Evolutionary conservation across 2,797 vertebrate species (phyloP).

Genomic region (Falco berigora): DNA sequence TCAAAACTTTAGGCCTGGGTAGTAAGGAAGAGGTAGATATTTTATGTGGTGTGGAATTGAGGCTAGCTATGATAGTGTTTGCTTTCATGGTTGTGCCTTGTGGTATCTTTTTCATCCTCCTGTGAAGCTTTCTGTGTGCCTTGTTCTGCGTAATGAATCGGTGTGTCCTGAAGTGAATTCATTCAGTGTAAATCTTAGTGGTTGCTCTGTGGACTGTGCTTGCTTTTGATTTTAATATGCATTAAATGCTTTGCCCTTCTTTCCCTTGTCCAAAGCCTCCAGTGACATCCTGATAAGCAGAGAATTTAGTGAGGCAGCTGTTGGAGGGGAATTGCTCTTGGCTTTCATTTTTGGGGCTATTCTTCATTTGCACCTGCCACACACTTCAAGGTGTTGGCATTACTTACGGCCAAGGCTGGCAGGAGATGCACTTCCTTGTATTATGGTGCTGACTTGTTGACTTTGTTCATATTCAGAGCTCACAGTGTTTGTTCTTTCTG

Average conservation of each 20-base stretch:
- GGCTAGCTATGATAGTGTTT: background rate
- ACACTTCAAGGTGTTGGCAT: rapidly evolving
- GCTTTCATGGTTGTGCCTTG: background rate
- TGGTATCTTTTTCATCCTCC: background rate
- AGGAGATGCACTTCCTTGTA: background rate
- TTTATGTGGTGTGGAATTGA: background rate
- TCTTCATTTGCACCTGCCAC: background rate
- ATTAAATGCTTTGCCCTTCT: background rate
- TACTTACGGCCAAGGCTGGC: background rate
- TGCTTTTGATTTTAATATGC: background rate
- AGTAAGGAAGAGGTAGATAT: background rate
- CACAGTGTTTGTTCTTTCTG: background rate
- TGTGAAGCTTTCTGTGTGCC: background rate
- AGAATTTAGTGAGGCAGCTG: background rate
- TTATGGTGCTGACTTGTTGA: background rate
- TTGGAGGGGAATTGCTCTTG: background rate
- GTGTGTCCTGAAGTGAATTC: rapidly evolving
- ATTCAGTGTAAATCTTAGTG: background rate
- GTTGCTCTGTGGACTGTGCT: background rate
- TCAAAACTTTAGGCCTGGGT: background rate
- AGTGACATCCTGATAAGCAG: background rate
- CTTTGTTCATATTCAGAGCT: background rate
- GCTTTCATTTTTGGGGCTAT: background rate
- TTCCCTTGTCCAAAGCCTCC: background rate
- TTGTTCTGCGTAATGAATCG: background rate